Evolutionary conservation across 1,140 invertebrate genomes (phyloP).

Genomic region (Macrostomum lignano): DNA sequence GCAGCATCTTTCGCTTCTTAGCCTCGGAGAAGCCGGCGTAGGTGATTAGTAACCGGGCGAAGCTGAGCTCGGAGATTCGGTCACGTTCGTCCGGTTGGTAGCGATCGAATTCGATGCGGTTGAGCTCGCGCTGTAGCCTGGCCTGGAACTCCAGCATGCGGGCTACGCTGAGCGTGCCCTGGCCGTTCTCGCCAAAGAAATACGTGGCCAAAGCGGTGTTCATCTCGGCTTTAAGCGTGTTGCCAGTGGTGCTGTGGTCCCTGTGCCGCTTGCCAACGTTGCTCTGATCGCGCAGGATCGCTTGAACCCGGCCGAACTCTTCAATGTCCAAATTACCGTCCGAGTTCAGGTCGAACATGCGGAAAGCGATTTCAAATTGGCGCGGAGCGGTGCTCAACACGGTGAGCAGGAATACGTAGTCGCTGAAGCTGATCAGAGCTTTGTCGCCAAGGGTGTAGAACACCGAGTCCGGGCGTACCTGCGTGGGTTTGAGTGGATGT

Average conservation of each 20-base stretch:
- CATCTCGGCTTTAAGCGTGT: constrained; percentile 51
- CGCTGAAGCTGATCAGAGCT: constrained; percentile 85
- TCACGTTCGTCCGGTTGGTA: constrained; percentile 33
- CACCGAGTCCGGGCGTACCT: no score
- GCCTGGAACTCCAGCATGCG: constrained; percentile 64
- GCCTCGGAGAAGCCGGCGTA: constrained; percentile 80
- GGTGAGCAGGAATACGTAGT: constrained; percentile 90
- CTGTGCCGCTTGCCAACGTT: constrained; percentile 73
- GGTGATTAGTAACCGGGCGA: constrained; percentile 68
- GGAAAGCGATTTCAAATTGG: constrained; percentile 93
- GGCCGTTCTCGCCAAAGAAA: constrained; percentile 58
- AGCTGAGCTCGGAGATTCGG: constrained; percentile 62
- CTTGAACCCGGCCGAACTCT: constrained; percentile 52
- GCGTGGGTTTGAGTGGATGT: no score
- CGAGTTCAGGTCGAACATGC: constrained; percentile 95
- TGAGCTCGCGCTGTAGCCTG: constrained; percentile 67
- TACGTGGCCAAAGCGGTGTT: constrained; percentile 67
- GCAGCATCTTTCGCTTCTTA: constrained; percentile 66
- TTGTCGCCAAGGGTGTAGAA: constrained; percentile 80
- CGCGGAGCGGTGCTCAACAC: constrained; percentile 86
- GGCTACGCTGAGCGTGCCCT: constrained; percentile 64
- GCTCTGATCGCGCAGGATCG: constrained; percentile 65
- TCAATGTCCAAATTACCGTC: constrained; percentile 87
- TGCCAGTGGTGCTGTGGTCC: constrained; percentile 70
- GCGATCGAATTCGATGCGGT: constrained; percentile 14